phyloP scores from a whole-genome alignment of 1,140 invertebrate genomes.

The Lordiphosa collinella region DNA sequence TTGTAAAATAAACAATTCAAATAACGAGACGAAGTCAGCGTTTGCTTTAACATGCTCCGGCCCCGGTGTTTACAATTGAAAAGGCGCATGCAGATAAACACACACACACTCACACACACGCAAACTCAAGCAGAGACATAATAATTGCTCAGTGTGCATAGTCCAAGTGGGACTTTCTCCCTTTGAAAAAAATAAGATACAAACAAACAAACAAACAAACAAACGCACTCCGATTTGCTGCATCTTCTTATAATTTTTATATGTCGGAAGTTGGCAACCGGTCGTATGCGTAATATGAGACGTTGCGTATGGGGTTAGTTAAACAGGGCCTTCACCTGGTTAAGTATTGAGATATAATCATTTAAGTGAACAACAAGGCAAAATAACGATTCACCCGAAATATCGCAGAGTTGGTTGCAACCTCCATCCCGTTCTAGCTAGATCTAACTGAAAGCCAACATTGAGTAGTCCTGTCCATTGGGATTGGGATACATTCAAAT shows the following conservation, averaged over 20 bases:
- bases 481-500: no score
- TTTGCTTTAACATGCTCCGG: conserved; percentile 15
- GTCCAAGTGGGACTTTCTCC: conserved; percentile 61
- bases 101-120: conserved; percentile 15
- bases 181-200: conserved; percentile 34
- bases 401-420: no score
- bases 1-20: conserved; percentile 69
- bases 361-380: no score
- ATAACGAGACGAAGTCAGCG: conserved; percentile 26
- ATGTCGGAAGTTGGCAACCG: conserved; percentile 59
- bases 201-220: conserved; percentile 19
- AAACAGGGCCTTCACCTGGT: no score
- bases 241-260: conserved; percentile 17
- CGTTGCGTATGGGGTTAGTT: not conserved
- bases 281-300: conserved; percentile 58
- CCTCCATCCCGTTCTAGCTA: no score
- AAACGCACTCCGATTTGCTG: conserved; percentile 20
- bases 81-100: conserved; percentile 20
- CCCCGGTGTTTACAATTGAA: conserved; percentile 49
- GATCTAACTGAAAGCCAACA: no score
- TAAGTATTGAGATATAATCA: no score
- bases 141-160: conserved; percentile 58
- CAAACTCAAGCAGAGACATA: conserved; percentile 18
- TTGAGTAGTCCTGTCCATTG: no score
- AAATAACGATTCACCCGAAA: no score